Evolutionary conservation across 2,797 vertebrate genomes (phyloP), one percentile per base, ranked within the genome.

Genomic region (Martes flavigula): DNA sequence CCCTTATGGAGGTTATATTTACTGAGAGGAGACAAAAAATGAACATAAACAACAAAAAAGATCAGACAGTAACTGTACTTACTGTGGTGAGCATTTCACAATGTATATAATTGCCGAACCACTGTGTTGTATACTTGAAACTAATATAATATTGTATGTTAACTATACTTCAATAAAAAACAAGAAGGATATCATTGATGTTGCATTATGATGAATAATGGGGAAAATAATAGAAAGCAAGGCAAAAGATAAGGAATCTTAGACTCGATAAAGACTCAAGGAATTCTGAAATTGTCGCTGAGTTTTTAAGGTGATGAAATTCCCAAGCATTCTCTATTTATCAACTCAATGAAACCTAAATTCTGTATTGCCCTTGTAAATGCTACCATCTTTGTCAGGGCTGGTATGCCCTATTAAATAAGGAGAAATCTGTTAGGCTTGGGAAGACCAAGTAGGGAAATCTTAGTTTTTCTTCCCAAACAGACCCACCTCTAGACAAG

Each of bases 391-490:
- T 73, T 30, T 81, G 6, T 64, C 10, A 72, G 7, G 20, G 32
- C 9, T 66, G 14, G 43, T 51, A 32, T 32, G 58, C 78, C n/a
- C 64, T 79, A 66, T 51, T 40, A 87, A 92, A 15, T 79, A 15
- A 13, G 38, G 11, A 46, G 18, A 77, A 89, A 64, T 73, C 0
- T 27, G 38, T 91, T 64, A 77, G 5, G 7, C 13, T 77, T 75
- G 38, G 3, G 91, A 43, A 73, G 25, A 82, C 30, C 9, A 82
- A 48, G 20, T 30, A 77, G 1, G 17, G 3, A 90, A 93, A 60
- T 72, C 12, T 27, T 89, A 21, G 27, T 64, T 86, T 93, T 94
- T 86, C 66, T 95, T 91, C 23, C 79, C 62, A 90, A 85, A 83
- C 9, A 70, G 38, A 83, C 21, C 15, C 64, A 62, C 25, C 30